Base-by-base conservation (phyloP, 2,797 vertebrate species). In the Menidia menidia region DNA sequence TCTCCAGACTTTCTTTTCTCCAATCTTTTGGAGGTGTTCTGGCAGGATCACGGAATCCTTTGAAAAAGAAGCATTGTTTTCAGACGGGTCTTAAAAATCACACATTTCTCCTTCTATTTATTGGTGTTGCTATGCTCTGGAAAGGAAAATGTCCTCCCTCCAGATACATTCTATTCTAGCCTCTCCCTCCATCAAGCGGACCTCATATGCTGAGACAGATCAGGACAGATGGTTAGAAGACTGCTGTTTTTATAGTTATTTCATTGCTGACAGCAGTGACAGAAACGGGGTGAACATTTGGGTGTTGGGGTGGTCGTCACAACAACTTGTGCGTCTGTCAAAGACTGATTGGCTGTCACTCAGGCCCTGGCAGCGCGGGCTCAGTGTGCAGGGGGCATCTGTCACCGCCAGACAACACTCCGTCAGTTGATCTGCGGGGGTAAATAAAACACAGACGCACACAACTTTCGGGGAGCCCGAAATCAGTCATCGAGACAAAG, bases 161-260 rank as follows among this genome's bases (percentile, higher is more conserved):
- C 51, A 60, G 70, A 62, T 47, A 60, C 56, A 25, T 58, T 74
- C 71, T 60, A 18, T 77, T 85, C 50, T 69, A 25, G 60, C 60
- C 25, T 68, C 59, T 76, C 41, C 72, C 44, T 87, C 71, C 68
- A 67, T 87, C 86, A 84, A 78, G 80, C 72, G 10, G 39, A 68
- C 19, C 71, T 90, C 87, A 87, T 82, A 77, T 71, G 82, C 70
- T 78, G 69, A 76, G 81, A 84, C 81, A 68, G 77, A 81, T 80
- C 72, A 16, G 61, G 68, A 64, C 88, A 89, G 82, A 86, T 85
- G 88, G 71, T 85, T 63, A 42, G 71, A 68, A 68, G 73, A 71
- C 77, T 74, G 74, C 81, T 83, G 85, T 87, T 87, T 87, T 87
- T 87, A 66, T 79, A 75, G 85, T 76, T 71, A 75, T 78, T 66